phyloP scores from a whole-genome alignment of 2,797 vertebrate species.

The Taeniopygia guttata region DNA sequence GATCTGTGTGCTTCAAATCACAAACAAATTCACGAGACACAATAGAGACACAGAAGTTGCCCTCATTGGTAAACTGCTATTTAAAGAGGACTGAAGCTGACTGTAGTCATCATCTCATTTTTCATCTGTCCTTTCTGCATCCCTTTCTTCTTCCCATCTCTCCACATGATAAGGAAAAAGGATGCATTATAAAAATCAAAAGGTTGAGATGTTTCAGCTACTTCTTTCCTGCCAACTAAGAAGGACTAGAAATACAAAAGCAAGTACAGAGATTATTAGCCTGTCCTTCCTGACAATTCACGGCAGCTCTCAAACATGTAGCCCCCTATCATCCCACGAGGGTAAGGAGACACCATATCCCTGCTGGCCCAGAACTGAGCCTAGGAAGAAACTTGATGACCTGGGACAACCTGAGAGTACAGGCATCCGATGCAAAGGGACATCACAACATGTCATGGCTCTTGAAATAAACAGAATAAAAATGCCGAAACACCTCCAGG shows the following conservation, averaged over 20 bases:
- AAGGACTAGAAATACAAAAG: not conserved
- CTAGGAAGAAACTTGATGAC: not conserved
- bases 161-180: not conserved
- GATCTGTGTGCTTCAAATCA: not conserved
- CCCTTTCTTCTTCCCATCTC: not conserved
- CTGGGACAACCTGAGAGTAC: not conserved
- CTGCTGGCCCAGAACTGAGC: not conserved
- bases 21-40: not conserved
- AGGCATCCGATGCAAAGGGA: not conserved
- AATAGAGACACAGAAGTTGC: not conserved
- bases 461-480: not conserved
- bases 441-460: not conserved
- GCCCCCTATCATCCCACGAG: fast-evolving
- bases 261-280: not conserved
- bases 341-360: not conserved
- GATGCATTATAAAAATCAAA: not conserved
- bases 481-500: fast-evolving
- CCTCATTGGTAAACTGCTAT: not conserved
- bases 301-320: not conserved
- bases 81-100: not conserved
- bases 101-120: not conserved
- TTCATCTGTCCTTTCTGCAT: not conserved
- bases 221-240: not conserved
- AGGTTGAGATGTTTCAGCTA: not conserved
- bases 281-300: not conserved